Evolutionary conservation across 2,113 vertebrate species (phyloP).

Genomic region (Enhydra lutris): DNA sequence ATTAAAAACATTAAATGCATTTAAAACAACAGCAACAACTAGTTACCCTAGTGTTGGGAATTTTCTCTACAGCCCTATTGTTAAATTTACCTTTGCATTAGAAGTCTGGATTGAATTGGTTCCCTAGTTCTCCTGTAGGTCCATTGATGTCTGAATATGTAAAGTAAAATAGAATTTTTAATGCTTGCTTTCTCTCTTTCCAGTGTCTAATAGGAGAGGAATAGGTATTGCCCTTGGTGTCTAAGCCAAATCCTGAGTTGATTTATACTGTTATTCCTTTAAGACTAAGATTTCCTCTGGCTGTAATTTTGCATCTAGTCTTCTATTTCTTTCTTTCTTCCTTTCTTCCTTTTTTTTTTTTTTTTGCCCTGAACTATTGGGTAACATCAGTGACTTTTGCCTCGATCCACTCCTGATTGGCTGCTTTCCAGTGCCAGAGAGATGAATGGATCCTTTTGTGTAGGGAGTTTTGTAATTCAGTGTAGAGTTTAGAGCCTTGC

Average conservation of each 20-base stretch:
- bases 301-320: constrained; percentile 13
- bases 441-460: constrained; percentile 69
- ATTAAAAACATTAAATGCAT: neutral
- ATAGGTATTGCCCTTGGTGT: neutral
- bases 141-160: neutral
- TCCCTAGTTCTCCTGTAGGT: neutral
- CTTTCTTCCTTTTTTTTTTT: too few species aligned
- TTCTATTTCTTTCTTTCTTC: neutral
- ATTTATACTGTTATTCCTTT: constrained; percentile 26
- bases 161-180: neutral
- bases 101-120: neutral
- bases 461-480: constrained; percentile 42
- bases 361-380: neutral
- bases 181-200: neutral
- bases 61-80: neutral
- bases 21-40: neutral
- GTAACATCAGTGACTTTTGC: constrained; percentile 29
- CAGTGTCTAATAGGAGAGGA: neutral
- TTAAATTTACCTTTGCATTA: neutral
- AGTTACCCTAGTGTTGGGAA: neutral
- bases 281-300: constrained; percentile 20
- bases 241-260: neutral
- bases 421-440: constrained; percentile 37
- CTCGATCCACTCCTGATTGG: constrained; percentile 35
- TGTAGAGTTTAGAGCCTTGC: constrained; percentile 20